Percentiles rank a stretch among this genome's conserved stretches.
These are phyloP conservation scores for Oxyscelio sp. DNA, from an alignment of 2,888 invertebrate genomes.

Conservation along the genomic window DNA sequence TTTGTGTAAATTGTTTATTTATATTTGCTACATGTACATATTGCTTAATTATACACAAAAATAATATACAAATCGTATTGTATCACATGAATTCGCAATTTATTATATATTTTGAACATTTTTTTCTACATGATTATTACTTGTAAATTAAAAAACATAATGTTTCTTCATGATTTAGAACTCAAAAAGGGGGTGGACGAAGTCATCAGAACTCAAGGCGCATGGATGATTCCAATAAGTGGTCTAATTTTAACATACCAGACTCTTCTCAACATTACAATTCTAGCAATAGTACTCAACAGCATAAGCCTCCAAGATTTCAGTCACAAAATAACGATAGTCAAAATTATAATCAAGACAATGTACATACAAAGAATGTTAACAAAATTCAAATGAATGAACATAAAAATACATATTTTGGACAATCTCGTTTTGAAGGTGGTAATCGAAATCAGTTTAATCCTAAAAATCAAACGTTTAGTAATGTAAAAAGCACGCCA, in stretches of 20 bases:
- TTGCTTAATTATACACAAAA: too few relatives aligned
- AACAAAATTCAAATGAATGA: conserved; percentile 79
- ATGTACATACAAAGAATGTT: conserved; percentile 67
- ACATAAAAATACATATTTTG: conserved; percentile 78
- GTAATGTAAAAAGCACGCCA: conserved; percentile 79
- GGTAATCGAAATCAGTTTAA: conserved; percentile 72
- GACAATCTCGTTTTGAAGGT: conserved; percentile 78
- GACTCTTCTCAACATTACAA: conserved; percentile 69
- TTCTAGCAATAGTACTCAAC: conserved; percentile 79
- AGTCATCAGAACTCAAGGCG: conserved; percentile 83
- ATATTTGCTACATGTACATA: too few relatives aligned
- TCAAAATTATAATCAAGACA: conserved; percentile 80
- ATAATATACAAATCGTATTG: too few relatives aligned
- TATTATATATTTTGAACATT: too few relatives aligned
- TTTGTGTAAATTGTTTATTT: too few relatives aligned
- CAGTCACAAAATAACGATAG: conserved; percentile 89
- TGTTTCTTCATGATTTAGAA: conserved; percentile 73
- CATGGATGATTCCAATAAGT: conserved; percentile 82
- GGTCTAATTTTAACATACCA: conserved; percentile 67
- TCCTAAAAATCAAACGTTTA: conserved; percentile 77
- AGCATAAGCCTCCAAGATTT: conserved; percentile 90
- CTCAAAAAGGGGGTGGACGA: conserved; percentile 80
- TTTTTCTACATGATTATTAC: too few relatives aligned
- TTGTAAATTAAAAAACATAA: too few relatives aligned
- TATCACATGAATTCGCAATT: too few relatives aligned